Percentiles rank a stretch among this genome's conserved stretches.
phyloP scores from a whole-genome alignment of 2,888 invertebrate genomes.

The Ichneumoninae sp. region DNA sequence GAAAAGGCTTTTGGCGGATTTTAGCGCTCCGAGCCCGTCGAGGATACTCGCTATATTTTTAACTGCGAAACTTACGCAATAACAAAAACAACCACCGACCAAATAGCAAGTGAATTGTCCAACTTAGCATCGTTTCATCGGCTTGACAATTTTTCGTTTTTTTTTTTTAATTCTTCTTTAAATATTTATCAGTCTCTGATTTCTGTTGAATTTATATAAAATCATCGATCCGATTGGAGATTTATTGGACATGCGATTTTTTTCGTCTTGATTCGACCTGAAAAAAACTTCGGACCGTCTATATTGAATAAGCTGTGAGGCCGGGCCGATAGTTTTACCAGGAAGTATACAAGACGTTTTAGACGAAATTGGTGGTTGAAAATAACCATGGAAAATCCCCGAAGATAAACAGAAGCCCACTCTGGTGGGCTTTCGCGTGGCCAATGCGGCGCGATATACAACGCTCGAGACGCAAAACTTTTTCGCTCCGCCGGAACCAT shows the following conservation, averaged over 20 bases:
- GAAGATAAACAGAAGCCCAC: conserved; percentile 62
- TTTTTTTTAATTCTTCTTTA: not conserved
- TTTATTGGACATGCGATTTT: not conserved
- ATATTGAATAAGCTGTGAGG: not conserved
- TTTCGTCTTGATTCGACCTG: not conserved
- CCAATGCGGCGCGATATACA: conserved; percentile 31
- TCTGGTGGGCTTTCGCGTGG: conserved; percentile 16
- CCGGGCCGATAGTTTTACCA: conserved; percentile 16
- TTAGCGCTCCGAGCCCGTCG: not conserved
- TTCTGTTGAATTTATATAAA: not conserved
- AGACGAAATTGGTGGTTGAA: conserved; percentile 66
- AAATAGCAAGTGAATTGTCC: not conserved
- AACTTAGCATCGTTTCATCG: not conserved
- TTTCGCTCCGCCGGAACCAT: not conserved
- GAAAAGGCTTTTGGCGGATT: not conserved
- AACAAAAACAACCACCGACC: conserved; percentile 58
- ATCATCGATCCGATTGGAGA: not conserved
- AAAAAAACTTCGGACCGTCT: not conserved
- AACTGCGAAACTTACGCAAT: conserved; percentile 53
- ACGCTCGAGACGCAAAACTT: conserved; percentile 18
- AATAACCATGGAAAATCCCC: conserved; percentile 71
- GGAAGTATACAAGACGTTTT: conserved; percentile 41
- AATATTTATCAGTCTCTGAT: not conserved
- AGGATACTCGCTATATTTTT: conserved; percentile 45
- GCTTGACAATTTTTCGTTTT: not conserved